A percentile compares a stretch with the other conserved stretches of the same genome.
phyloP scores from a whole-genome alignment of 2,888 invertebrate species.

The Philonicus albiceps region DNA sequence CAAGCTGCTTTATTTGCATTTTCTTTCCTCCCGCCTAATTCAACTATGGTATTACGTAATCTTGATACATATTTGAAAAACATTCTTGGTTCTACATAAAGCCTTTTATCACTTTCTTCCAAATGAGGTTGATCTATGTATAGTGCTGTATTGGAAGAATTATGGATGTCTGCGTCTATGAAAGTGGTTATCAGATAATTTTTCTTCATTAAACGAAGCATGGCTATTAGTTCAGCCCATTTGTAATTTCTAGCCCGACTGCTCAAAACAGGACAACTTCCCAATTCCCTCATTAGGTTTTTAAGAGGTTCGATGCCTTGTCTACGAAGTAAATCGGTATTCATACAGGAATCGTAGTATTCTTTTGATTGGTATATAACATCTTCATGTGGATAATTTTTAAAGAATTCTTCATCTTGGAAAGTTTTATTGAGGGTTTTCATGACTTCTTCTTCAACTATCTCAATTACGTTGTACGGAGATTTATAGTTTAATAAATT shows the following conservation, averaged over 20 bases:
- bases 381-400: not conserved
- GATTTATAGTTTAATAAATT: not conserved
- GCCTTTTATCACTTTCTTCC: not conserved
- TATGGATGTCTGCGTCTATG: not conserved
- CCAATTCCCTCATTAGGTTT: not conserved
- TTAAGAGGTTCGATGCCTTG: not conserved
- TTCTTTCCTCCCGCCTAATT: constrained; percentile 35
- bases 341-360: constrained; percentile 33
- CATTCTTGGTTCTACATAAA: not conserved
- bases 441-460: not conserved
- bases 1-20: constrained; percentile 13
- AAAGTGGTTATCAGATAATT: not conserved
- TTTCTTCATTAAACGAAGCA: not conserved
- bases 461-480: not conserved
- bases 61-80: not conserved
- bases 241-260: not conserved
- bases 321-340: not conserved
- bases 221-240: not conserved
- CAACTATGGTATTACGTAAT: not conserved
- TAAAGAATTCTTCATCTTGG: not conserved
- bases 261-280: constrained; percentile 20
- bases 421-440: not conserved
- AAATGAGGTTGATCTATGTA: not conserved
- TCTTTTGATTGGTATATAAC: not conserved
- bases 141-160: not conserved